Evolutionary conservation across 2,113 vertebrate genomes (phyloP), one percentile per base, ranked within the genome.

Genomic region (Baryphthengus martii): DNA sequence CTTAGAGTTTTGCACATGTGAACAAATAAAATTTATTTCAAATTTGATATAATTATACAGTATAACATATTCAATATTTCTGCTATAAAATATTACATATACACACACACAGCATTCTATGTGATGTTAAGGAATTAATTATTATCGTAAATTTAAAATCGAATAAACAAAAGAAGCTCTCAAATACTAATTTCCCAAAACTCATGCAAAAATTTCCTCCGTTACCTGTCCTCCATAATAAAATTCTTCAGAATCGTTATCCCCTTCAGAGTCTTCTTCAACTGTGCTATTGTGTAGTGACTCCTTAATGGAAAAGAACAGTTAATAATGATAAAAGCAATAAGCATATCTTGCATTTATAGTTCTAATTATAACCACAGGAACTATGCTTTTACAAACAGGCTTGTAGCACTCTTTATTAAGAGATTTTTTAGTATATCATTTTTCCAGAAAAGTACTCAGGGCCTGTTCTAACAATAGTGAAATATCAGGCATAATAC

Each of bases 221-320:
- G 95, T 98, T 97, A 99, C 99, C 98, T 99, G 99, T 88, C 98
- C 98, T 90, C 98, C 98, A 87, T 99, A 99, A 97, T 99, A 99
- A 96, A 99, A 99, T 85, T 99, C 99, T 90, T 99, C 99, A 17
- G 98, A 99, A 92, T 99, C 98, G 95, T 99, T 99, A 93, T 99
- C 99, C 17, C 98, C 99, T 98, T 99, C 99, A 49, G 99, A 99
- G 95, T 99, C 98, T 87, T 99, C 99, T 93, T 99, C 99, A 97
- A 99, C 97, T 53, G 98, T 96, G 95, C 98, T 99, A 85, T 97
- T 98, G 47, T 98, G 98, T 52, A 96, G 71, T 39, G 98, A 98
- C 25, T 98, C 99, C 99, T 98, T 95, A 86, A 89, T 10, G 71
- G 76, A 93, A 68, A 92, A 84, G 26, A 26, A 67, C 78, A 59